Conservation (phyloP, 2,797 vertebrate species). For the Orestias chungarensis region DNA sequence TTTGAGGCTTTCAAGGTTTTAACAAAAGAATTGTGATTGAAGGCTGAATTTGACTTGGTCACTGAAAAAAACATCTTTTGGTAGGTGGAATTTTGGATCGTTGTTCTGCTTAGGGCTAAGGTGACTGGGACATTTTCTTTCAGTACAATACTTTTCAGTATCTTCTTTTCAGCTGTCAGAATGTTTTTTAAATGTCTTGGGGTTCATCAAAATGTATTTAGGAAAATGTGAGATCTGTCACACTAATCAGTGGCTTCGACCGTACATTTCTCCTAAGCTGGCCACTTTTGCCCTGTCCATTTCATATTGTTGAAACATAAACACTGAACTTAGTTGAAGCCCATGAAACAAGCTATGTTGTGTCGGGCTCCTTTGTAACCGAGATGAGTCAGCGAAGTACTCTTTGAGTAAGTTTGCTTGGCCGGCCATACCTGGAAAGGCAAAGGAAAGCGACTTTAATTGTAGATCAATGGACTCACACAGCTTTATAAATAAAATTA, state of each 20-base stretch:
- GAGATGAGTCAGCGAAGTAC: neutral
- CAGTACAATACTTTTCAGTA: no score
- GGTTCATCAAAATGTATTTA: neutral
- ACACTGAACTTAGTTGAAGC: neutral
- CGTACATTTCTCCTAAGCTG: neutral
- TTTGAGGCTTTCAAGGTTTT: neutral
- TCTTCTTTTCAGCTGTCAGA: no score
- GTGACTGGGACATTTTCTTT: neutral
- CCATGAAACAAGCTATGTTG: neutral
- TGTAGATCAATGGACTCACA: neutral
- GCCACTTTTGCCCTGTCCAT: neutral
- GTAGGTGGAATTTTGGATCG: neutral
- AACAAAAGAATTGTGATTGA: neutral
- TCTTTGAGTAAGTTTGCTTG: neutral
- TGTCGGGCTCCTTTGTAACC: neutral
- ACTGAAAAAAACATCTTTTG: neutral
- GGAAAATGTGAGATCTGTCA: neutral
- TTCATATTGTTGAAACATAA: neutral
- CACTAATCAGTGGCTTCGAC: neutral
- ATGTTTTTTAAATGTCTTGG: neutral
- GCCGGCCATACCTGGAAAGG: no score
- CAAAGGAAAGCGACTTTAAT: neutral
- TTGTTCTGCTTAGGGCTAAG: neutral
- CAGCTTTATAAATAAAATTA: neutral
- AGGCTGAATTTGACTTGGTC: neutral